phyloP scores from a whole-genome alignment of 2,888 invertebrate genomes.

The Ormia ochracea region DNA sequence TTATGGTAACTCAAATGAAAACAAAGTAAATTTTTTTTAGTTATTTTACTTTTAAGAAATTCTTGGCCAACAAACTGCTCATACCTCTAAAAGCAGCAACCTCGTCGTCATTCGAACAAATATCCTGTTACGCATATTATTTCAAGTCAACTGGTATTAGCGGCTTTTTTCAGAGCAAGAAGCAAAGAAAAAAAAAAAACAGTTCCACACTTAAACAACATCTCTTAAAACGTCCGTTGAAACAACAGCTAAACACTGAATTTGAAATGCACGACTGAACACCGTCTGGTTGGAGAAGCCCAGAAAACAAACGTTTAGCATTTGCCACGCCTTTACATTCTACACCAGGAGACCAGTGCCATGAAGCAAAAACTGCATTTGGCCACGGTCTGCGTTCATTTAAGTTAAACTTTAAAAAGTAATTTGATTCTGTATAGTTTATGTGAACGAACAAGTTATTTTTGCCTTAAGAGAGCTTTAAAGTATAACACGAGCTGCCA shows the following conservation, averaged over 20 bases:
- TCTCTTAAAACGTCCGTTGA: conserved; percentile 17
- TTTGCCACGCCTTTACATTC: conserved; percentile 57
- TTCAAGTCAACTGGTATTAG: conserved; percentile 46
- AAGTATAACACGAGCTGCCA: conserved; percentile 44
- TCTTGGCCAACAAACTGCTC: conserved; percentile 8
- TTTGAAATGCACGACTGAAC: conserved; percentile 60
- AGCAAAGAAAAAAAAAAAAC: background rate
- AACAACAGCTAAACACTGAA: conserved; percentile 9
- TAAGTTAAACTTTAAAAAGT: conserved; percentile 13
- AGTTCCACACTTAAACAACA: conserved; percentile 4
- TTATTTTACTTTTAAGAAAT: background rate
- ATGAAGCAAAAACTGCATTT: conserved; percentile 34
- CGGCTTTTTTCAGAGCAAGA: conserved; percentile 20
- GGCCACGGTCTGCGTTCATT: conserved; percentile 28
- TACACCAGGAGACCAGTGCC: conserved; percentile 17
- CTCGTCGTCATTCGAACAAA: conserved; percentile 28
- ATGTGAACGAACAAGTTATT: conserved; percentile 30
- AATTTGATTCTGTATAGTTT: conserved; percentile 40
- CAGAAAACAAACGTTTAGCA: conserved; percentile 18
- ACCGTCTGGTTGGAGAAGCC: conserved; percentile 18
- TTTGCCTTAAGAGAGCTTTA: background rate
- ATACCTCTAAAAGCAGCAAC: background rate
- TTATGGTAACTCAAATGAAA: background rate
- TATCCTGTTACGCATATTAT: conserved; percentile 62
- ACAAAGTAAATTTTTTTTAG: background rate